Conservation (phyloP, 2,113 vertebrate genomes). For the Rhinogobius similis region DNA sequence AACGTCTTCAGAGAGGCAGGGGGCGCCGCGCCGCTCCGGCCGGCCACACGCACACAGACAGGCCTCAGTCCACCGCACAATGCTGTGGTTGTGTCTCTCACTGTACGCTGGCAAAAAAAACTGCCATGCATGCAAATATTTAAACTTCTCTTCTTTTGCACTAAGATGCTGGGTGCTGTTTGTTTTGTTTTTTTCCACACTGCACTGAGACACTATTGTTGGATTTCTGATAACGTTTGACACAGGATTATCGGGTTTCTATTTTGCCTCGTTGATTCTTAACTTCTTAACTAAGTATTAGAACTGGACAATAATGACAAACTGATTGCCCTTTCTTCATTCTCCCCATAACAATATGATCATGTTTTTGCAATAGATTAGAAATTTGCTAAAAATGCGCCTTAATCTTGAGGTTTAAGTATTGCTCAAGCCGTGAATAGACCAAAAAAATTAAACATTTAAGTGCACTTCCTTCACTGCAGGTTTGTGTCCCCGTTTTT, state of each 20-base stretch:
- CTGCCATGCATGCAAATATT: constrained; percentile 58
- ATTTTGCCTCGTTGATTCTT: background rate
- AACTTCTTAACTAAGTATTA: background rate
- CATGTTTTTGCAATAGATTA: background rate
- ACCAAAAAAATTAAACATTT: too few species aligned
- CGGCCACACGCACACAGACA: constrained; percentile 18
- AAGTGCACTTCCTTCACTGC: too few species aligned
- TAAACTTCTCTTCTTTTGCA: constrained; percentile 50
- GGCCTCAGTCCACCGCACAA: constrained; percentile 38
- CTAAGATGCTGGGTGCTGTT: constrained; percentile 9
- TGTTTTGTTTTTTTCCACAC: background rate
- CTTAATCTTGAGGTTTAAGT: background rate
- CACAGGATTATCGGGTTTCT: background rate
- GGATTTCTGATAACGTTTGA: background rate
- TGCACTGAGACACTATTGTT: constrained; percentile 9
- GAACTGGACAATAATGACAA: background rate
- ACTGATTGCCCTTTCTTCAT: too few species aligned
- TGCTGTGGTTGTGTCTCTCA: constrained; percentile 49
- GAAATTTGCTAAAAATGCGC: background rate
- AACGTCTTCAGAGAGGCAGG: constrained; percentile 28
- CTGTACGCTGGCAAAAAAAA: constrained; percentile 31
- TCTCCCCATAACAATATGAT: background rate
- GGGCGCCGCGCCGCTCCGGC: constrained; percentile 72
- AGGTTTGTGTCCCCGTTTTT: too few species aligned
- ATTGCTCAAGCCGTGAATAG: too few species aligned